Conservation (phyloP, 2,888 invertebrate genomes). For the Aquatica leii region DNA sequence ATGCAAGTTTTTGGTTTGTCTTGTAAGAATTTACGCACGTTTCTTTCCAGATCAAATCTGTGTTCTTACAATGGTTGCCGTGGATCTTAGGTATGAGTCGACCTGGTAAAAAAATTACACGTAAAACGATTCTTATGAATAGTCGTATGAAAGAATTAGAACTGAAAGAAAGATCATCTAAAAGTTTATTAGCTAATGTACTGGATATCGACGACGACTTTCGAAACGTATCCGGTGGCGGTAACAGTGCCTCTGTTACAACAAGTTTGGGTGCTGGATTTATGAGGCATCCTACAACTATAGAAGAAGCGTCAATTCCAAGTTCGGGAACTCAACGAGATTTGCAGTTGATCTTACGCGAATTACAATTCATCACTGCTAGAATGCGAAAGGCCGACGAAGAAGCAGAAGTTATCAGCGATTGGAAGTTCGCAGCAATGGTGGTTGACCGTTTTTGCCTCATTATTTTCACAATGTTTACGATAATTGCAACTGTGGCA, state of each 20-base stretch:
- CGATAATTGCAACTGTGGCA: constrained; percentile 90
- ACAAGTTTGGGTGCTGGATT: constrained; percentile 63
- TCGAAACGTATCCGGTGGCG: constrained; percentile 75
- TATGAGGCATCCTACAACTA: constrained; percentile 77
- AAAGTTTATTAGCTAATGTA: constrained; percentile 93
- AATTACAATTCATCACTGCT: constrained; percentile 93
- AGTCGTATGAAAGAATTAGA: constrained; percentile 93
- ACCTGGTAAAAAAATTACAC: constrained; percentile 92
- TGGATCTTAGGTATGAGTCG: constrained; percentile 96
- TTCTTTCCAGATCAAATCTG: constrained; percentile 81
- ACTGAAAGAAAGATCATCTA: constrained; percentile 92
- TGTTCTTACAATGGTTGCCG: constrained; percentile 97
- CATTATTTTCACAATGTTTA: constrained; percentile 94
- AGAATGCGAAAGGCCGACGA: constrained; percentile 95
- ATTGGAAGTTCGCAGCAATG: constrained; percentile 99
- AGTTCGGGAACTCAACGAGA: constrained; percentile 78
- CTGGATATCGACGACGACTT: constrained; percentile 96
- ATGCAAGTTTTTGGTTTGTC: too few species aligned
- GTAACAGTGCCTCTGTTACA: constrained; percentile 57
- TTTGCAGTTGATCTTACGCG: constrained; percentile 88
- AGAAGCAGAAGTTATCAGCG: constrained; percentile 90
- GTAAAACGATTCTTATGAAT: constrained; percentile 89
- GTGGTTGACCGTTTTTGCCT: constrained; percentile 97
- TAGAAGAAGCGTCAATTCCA: constrained; percentile 68
- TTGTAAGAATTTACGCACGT: too few species aligned